Conservation (phyloP, 2,797 vertebrate species). For the Erpetoichthys calabaricus region DNA sequence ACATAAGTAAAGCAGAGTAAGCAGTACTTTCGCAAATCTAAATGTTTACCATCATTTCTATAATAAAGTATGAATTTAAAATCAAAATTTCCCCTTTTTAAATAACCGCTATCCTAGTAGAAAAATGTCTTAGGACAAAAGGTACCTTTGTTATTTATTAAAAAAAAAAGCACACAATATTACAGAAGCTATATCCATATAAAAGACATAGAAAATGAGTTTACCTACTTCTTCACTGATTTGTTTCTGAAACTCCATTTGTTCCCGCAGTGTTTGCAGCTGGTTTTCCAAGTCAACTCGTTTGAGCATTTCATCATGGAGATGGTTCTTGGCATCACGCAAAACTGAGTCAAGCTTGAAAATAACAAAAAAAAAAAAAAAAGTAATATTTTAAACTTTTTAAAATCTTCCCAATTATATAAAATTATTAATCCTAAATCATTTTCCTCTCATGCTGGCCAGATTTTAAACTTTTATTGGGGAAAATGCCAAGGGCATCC, state of each 20-base stretch:
- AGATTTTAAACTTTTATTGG: not conserved
- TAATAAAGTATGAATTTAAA: no score
- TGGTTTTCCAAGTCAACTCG: conserved; percentile 61
- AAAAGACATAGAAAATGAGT: not conserved
- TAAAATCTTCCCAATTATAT: not conserved
- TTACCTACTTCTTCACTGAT: conserved; percentile 54
- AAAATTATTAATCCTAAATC: no score
- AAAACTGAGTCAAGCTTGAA: conserved; percentile 39
- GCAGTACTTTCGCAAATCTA: no score
- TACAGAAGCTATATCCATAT: no score
- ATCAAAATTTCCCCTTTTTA: no score
- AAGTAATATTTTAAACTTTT: not conserved
- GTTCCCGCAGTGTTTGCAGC: conserved; percentile 55
- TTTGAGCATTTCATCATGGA: conserved; percentile 54
- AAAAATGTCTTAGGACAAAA: no score
- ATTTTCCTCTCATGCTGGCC: no score
- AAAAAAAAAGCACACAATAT: no score
- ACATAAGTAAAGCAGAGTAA: no score
- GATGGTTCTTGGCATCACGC: conserved; percentile 46
- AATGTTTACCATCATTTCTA: no score
- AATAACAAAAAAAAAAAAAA: conserved; percentile 2
- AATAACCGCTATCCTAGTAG: no score
- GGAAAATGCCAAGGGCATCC: not conserved
- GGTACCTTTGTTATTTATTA: no score
- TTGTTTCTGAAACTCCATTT: conserved; percentile 57